phyloP scores from a whole-genome alignment of 1,140 invertebrate genomes.

The Drosophila neocordata region DNA sequence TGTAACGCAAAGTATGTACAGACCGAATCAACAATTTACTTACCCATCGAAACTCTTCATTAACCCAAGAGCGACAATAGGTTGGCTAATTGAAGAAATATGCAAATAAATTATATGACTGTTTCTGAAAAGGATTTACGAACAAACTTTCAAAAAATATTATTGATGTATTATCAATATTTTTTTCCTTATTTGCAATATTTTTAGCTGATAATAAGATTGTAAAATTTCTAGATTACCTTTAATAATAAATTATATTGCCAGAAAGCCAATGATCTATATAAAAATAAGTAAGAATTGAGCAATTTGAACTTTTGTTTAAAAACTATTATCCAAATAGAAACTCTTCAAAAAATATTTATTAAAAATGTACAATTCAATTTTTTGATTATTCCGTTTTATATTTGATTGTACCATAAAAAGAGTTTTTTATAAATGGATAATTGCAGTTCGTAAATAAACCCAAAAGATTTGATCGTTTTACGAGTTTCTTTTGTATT shows the following conservation, averaged over 20 bases:
- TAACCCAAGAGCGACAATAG: background rate
- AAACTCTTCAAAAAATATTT: background rate
- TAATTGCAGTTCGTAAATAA: background rate
- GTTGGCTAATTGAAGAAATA: slow-evolving; percentile 2
- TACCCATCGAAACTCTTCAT: slow-evolving; percentile 1
- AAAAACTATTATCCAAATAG: background rate
- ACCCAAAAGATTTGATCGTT: background rate
- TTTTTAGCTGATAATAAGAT: background rate
- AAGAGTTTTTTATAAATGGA: background rate
- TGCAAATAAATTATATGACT: background rate
- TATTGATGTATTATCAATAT: background rate
- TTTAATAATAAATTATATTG: background rate
- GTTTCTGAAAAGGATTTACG: background rate
- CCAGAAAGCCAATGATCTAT: background rate
- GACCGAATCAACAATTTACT: slow-evolving; percentile 17
- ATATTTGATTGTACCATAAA: background rate
- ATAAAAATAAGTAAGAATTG: background rate
- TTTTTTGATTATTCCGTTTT: background rate
- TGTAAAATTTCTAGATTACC: background rate
- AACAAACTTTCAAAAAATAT: too few relatives aligned
- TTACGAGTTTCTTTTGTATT: background rate
- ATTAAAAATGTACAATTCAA: background rate
- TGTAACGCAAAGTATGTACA: slow-evolving; percentile 30
- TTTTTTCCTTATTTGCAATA: background rate
- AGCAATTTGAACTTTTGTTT: background rate